Conservation (phyloP, 2,113 vertebrate genomes). For the Anas platyrhynchos region DNA sequence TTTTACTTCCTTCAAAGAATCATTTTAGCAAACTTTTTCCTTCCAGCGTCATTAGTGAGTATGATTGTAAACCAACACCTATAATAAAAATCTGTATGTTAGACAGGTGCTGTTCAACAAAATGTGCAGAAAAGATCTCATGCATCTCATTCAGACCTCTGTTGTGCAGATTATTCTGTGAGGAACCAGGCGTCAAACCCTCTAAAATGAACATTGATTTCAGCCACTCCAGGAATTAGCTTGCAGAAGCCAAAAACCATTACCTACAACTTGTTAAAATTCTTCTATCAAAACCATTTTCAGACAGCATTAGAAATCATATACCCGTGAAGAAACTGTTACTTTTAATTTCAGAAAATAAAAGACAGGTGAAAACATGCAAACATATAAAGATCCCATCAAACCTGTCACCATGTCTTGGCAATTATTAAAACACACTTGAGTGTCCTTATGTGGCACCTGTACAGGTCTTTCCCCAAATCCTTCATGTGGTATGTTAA, state of each 20-base stretch:
- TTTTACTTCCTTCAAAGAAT: background rate
- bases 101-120: background rate
- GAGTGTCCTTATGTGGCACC: background rate
- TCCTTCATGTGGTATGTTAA: background rate
- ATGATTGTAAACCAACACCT: background rate
- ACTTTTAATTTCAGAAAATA: background rate
- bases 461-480: background rate
- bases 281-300: background rate
- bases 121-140: background rate
- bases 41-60: background rate
- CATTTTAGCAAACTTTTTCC: background rate
- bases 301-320: background rate
- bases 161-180: background rate
- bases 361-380: background rate
- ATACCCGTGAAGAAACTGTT: background rate
- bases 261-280: background rate
- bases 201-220: background rate
- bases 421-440: background rate
- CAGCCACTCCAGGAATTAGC: background rate
- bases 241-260: background rate
- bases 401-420: background rate
- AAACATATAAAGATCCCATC: background rate
- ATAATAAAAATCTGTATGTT: background rate
- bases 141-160: background rate
- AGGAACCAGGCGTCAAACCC: background rate